Percentiles rank a stretch among this genome's conserved stretches.
Evolutionary conservation across 37 sponge, comb jelly and placozoan species (phyloP).

Genomic region (Eunapius fragilis): DNA sequence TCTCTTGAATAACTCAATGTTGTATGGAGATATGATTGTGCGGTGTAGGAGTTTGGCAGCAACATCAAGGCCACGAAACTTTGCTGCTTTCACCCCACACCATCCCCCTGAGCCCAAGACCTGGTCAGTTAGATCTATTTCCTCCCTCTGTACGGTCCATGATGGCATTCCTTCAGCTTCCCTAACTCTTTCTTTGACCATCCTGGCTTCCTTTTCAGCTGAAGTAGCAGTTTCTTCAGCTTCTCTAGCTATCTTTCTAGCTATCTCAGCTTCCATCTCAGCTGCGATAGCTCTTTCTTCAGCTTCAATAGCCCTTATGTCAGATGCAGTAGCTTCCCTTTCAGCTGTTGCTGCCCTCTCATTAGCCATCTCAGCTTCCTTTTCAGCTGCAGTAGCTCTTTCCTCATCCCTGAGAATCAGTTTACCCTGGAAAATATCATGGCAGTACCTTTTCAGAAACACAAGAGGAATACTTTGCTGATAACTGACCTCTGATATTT

Average conservation of each 20-base stretch:
- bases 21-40: constrained; percentile 35
- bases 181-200: neutral
- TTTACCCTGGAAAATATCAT: too few species aligned
- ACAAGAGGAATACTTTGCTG: too few species aligned
- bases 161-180: neutral
- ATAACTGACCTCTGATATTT: too few species aligned
- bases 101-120: constrained; percentile 43
- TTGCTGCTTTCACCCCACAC: constrained; percentile 32
- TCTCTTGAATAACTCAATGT: constrained; percentile 36
- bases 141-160: neutral
- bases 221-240: neutral
- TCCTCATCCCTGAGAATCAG: neutral
- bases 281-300: neutral
- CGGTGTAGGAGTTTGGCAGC: constrained; percentile 50
- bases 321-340: neutral
- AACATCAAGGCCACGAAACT: constrained; percentile 35
- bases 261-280: neutral
- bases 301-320: neutral
- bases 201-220: neutral
- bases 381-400: neutral
- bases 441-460: too few species aligned
- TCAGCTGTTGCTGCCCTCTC: neutral
- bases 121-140: constrained; percentile 7
- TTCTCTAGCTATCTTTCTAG: neutral
- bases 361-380: too few species aligned